phyloP scores from a whole-genome alignment of 2,797 vertebrate species.

The Chrysolophus pictus region DNA sequence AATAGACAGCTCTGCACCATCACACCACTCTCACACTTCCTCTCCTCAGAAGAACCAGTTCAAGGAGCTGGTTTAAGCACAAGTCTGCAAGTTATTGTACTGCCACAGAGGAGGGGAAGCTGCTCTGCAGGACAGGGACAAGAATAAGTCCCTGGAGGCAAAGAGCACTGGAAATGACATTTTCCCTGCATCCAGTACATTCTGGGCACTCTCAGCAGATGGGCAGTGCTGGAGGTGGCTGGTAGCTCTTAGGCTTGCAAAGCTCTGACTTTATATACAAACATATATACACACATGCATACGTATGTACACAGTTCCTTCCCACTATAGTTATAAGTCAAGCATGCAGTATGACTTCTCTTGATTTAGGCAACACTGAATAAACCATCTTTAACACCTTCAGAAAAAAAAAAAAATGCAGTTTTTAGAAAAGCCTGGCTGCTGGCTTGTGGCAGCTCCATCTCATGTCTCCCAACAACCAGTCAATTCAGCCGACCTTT shows the following conservation, averaged over 20 bases:
- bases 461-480: background rate
- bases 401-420: background rate
- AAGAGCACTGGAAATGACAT: background rate
- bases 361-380: background rate
- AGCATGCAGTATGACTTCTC: background rate
- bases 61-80: background rate
- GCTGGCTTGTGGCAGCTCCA: background rate
- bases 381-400: background rate
- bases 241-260: background rate
- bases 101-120: background rate
- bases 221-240: background rate
- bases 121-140: background rate
- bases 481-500: background rate
- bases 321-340: background rate
- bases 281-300: background rate
- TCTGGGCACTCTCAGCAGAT: background rate
- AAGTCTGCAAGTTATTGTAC: background rate
- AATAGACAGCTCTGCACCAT: background rate
- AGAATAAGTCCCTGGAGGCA: background rate
- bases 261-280: background rate
- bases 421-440: background rate
- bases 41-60: background rate
- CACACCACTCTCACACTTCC: background rate
- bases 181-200: background rate
- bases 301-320: too few relatives aligned